Conservation (phyloP, 1,140 invertebrate genomes). For the Drosophila azteca region DNA sequence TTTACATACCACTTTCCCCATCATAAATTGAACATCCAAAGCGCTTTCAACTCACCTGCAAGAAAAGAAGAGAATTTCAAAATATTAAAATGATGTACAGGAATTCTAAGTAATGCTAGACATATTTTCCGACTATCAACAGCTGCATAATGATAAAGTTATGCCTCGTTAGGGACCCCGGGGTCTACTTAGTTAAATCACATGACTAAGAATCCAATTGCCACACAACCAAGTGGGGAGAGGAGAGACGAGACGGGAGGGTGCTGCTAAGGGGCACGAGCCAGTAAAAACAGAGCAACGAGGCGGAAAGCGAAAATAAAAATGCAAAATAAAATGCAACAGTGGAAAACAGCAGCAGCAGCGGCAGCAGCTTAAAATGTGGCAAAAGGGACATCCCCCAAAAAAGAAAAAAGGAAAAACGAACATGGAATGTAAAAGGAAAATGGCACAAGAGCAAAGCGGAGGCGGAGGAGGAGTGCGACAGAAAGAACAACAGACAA, state of each 20-base stretch:
- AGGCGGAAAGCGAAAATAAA: conserved; percentile 57
- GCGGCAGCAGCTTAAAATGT: conserved; percentile 38
- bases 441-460: conserved; percentile 5
- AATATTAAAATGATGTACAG: conserved; percentile 5
- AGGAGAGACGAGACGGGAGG: conserved; percentile 1
- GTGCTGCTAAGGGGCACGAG: background rate
- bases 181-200: conserved; percentile 58
- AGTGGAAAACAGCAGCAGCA: conserved; percentile 33
- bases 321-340: conserved; percentile 55
- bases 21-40: background rate
- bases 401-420: conserved; percentile 16
- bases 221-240: background rate
- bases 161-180: conserved; percentile 20
- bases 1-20: conserved; percentile 20
- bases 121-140: conserved; percentile 26
- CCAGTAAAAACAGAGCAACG: conserved; percentile 37
- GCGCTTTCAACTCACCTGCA: conserved; percentile 57
- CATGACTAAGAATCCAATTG: conserved; percentile 40
- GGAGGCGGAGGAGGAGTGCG: background rate
- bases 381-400: conserved; percentile 37
- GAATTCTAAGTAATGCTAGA: background rate
- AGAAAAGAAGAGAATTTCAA: conserved; percentile 29
- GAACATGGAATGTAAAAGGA: background rate
- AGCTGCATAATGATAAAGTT: conserved; percentile 44
- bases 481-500: conserved; percentile 28